Evolutionary conservation across 2,888 invertebrate genomes (phyloP).

Genomic region (Diarsia rubi): DNA sequence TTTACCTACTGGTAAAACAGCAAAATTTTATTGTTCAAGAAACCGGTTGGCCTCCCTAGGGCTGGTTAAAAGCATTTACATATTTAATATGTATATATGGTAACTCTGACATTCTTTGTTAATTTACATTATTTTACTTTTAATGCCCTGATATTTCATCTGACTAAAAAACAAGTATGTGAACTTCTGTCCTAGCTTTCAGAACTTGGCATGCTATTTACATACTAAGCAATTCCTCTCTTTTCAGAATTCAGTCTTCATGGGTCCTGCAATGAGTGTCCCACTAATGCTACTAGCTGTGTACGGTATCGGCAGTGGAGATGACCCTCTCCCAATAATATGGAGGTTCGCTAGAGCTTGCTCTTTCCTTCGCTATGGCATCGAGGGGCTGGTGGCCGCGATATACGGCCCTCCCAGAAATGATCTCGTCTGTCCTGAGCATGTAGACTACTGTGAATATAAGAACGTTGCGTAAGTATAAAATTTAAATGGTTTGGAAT

Average conservation of each 20-base stretch:
- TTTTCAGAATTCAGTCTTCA: constrained; percentile 95
- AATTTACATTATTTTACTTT: too few relatives aligned
- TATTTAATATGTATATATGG: too few relatives aligned
- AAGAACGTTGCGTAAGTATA: constrained; percentile 91
- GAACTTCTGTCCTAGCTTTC: not conserved
- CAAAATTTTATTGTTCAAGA: too few relatives aligned
- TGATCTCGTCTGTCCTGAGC: constrained; percentile 93
- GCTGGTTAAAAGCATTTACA: too few relatives aligned
- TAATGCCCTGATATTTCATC: not conserved
- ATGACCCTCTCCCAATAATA: constrained; percentile 93
- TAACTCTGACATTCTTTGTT: too few relatives aligned
- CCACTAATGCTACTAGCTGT: constrained; percentile 97
- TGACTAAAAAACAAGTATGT: not conserved
- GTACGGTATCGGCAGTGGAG: constrained; percentile 96
- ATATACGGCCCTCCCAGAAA: constrained; percentile 95
- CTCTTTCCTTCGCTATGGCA: constrained; percentile 95
- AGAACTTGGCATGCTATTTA: not conserved
- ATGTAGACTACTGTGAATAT: constrained; percentile 94
- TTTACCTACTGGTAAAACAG: too few relatives aligned
- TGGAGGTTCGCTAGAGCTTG: constrained; percentile 95
- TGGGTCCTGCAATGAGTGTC: constrained; percentile 96
- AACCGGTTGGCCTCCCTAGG: too few relatives aligned
- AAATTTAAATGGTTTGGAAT: not conserved
- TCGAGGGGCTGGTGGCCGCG: constrained; percentile 95
- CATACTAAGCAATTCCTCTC: not conserved